Percentiles rank a stretch among this genome's conserved stretches.
phyloP scores from a whole-genome alignment of 35 echinoderm and acorn worm genomes.

The Eucidaris tribuloides region DNA sequence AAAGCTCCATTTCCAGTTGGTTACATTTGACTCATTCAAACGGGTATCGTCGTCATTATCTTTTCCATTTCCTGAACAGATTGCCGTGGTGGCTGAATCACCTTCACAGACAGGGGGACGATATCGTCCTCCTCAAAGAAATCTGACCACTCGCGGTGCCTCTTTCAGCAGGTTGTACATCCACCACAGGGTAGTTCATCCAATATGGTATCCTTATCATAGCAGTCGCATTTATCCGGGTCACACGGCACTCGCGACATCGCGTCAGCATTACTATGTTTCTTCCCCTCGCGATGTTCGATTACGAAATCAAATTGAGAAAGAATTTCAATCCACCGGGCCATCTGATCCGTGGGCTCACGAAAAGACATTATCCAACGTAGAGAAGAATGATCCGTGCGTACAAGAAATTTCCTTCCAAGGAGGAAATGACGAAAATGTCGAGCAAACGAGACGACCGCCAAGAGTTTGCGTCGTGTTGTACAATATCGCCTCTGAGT shows the following conservation, averaged over 20 bases:
- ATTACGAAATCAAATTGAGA: conserved; percentile 42
- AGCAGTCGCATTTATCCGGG: conserved; percentile 37
- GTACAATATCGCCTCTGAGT: conserved; percentile 49
- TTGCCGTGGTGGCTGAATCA: neutral
- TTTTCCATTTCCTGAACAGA: neutral
- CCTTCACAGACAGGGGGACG: neutral
- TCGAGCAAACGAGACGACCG: conserved; percentile 24
- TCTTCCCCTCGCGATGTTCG: conserved; percentile 43
- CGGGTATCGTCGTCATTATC: neutral
- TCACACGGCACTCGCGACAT: conserved; percentile 30
- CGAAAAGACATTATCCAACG: conserved; percentile 56
- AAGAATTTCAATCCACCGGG: conserved; percentile 57
- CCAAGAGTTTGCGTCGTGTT: conserved; percentile 55
- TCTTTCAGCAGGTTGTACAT: neutral
- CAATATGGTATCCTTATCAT: conserved; percentile 41
- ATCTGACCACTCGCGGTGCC: conserved; percentile 14
- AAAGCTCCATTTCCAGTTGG: too few species aligned
- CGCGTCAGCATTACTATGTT: conserved; percentile 39
- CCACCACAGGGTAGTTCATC: conserved; percentile 23
- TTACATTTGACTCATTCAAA: neutral
- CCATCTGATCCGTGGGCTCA: conserved; percentile 51
- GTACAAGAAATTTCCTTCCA: conserved; percentile 29
- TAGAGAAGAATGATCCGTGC: conserved; percentile 54
- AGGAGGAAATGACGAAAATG: conserved; percentile 61
- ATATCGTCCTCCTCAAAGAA: conserved; percentile 36